These are phyloP conservation scores for Mormyrus iriodes DNA, from an alignment of 2,113 vertebrate genomes.

Conservation along the genomic window DNA sequence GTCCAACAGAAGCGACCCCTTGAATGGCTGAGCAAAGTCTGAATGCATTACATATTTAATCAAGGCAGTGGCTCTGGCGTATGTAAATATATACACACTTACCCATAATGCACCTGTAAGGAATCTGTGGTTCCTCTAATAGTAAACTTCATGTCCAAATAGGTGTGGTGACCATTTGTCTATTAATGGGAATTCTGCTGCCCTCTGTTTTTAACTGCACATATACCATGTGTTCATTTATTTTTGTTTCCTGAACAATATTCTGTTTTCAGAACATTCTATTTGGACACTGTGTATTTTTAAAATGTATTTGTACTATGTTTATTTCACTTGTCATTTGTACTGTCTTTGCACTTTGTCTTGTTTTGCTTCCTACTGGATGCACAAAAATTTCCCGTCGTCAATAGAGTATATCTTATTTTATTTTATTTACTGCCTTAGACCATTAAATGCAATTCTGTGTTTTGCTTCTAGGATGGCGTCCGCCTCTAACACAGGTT, in stretches of 20 bases:
- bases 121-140: not conserved
- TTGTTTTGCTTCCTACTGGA: not conserved
- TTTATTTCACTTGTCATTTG: not conserved
- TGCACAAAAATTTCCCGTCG: not conserved
- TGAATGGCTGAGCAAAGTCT: not conserved
- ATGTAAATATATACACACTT: constrained; percentile 4
- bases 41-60: not conserved
- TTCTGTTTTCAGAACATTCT: not conserved
- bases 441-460: not conserved
- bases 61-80: not conserved
- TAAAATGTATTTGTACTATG: not conserved
- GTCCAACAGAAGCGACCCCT: not conserved
- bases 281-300: not conserved
- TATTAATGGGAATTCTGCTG: not conserved
- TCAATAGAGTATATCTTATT: not conserved
- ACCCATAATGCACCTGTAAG: not conserved
- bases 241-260: not conserved
- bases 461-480: constrained; percentile 51
- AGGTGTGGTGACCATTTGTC: not conserved
- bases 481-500: constrained; percentile 33
- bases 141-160: not conserved
- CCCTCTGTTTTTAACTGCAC: not conserved
- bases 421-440: not conserved
- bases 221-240: not conserved
- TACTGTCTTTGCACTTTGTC: not conserved